Evolutionary conservation across 2,113 vertebrate species (phyloP).

Genomic region (Coreoperca whiteheadi): DNA sequence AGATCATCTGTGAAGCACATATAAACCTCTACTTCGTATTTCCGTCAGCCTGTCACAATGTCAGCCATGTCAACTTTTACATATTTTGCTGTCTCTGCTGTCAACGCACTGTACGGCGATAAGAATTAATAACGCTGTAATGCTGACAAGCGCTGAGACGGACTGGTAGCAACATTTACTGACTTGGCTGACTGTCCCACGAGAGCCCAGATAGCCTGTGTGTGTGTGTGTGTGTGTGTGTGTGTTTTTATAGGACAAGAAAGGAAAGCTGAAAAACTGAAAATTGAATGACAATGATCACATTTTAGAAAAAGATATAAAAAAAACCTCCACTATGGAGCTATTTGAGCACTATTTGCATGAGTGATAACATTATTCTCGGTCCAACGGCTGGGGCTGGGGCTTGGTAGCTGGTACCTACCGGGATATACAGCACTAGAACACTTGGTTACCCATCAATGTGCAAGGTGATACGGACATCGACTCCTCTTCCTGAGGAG

Average conservation of each 20-base stretch:
- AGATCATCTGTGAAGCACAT: constrained; percentile 64
- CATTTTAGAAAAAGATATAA: constrained; percentile 6
- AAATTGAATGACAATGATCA: constrained; percentile 40
- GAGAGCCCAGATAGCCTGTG: constrained; percentile 27
- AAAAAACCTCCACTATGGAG: neutral
- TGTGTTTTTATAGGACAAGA: constrained; percentile 29
- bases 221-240: neutral
- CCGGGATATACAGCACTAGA: neutral
- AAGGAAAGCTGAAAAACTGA: neutral
- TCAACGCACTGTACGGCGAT: constrained; percentile 52
- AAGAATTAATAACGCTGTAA: constrained; percentile 64
- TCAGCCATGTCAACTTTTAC: constrained; percentile 70
- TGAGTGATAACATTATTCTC: neutral
- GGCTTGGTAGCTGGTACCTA: neutral
- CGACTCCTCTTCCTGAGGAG: neutral
- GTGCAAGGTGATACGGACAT: neutral
- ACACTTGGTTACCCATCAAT: neutral
- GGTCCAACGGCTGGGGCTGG: too few relatives aligned
- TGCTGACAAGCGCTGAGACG: constrained; percentile 63
- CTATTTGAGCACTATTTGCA: too few relatives aligned
- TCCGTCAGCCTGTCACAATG: constrained; percentile 68
- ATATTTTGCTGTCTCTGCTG: constrained; percentile 67
- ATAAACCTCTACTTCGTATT: constrained; percentile 52
- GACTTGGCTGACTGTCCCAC: constrained; percentile 50
- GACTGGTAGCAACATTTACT: constrained; percentile 48